phyloP scores from a whole-genome alignment of 2,113 vertebrate genomes.

The Callopanchax toddi region DNA sequence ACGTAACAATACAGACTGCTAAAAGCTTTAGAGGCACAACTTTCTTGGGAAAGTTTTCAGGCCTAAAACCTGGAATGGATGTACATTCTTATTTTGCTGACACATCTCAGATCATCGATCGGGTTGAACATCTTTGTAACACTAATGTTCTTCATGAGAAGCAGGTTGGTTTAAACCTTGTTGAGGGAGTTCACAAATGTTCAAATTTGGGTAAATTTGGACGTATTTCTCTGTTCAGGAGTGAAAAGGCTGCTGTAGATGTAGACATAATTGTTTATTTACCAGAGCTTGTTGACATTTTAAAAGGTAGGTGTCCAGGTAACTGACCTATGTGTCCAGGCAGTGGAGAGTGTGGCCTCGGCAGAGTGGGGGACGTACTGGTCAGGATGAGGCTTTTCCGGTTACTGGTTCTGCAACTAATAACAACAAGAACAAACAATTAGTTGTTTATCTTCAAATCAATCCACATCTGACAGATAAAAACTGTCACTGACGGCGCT shows the following conservation, averaged over 20 bases:
- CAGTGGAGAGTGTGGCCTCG: constrained; percentile 90
- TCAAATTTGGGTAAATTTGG: too few relatives aligned
- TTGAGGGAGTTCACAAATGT: too few relatives aligned
- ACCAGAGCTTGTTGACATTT: not conserved
- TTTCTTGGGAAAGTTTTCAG: too few relatives aligned
- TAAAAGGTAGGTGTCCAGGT: not conserved
- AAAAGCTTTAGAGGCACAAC: not conserved
- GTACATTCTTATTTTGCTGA: too few relatives aligned
- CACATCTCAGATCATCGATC: too few relatives aligned
- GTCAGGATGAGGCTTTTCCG: constrained; percentile 92
- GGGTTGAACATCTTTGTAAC: too few relatives aligned
- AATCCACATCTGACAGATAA: constrained; percentile 23
- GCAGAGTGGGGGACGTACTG: constrained; percentile 90
- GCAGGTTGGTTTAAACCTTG: too few relatives aligned
- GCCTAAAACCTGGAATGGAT: too few relatives aligned
- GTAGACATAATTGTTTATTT: too few relatives aligned
- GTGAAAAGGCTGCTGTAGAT: not conserved
- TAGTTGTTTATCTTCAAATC: constrained; percentile 41
- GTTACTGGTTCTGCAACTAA: constrained; percentile 82
- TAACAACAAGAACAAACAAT: constrained; percentile 36
- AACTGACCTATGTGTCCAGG: constrained; percentile 89
- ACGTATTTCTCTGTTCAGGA: too few relatives aligned
- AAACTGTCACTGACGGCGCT: not conserved
- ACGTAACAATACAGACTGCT: not conserved
- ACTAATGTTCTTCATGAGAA: too few relatives aligned